Conservation (phyloP, 2,797 vertebrate species). For the Valencia hispanica region DNA sequence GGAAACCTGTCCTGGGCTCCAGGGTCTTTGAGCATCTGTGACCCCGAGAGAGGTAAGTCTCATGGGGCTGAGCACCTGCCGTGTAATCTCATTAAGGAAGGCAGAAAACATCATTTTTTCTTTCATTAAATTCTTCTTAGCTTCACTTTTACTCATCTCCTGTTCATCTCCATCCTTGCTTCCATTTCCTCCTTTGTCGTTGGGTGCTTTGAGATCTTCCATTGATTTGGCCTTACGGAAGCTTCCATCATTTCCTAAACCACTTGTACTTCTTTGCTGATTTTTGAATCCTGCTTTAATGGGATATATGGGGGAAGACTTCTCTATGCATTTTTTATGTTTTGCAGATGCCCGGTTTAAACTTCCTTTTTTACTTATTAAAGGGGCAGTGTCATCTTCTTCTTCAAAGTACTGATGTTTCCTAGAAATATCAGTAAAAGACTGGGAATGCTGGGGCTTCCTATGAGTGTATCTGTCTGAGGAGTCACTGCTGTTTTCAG, state of each 20-base stretch:
- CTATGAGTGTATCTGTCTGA: constrained; percentile 37
- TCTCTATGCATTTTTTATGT: constrained; percentile 34
- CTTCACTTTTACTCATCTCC: constrained; percentile 66
- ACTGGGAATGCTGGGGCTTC: constrained; percentile 75
- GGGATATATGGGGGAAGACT: constrained; percentile 26
- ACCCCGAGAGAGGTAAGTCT: constrained; percentile 85
- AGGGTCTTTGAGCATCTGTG: constrained; percentile 66
- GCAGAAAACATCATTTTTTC: constrained; percentile 86
- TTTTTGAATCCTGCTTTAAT: constrained; percentile 55
- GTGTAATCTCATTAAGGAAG: constrained; percentile 88
- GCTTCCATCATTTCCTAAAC: constrained; percentile 40
- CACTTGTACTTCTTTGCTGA: constrained; percentile 16
- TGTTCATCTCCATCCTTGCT: constrained; percentile 56
- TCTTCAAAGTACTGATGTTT: constrained; percentile 68
- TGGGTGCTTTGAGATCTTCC: constrained; percentile 74
- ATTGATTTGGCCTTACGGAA: constrained; percentile 84
- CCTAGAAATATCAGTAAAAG: constrained; percentile 80
- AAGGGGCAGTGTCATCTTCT: constrained; percentile 68
- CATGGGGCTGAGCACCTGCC: constrained; percentile 86
- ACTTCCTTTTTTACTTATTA: constrained; percentile 55
- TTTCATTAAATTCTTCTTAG: constrained; percentile 71
- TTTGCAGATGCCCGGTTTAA: constrained; percentile 41
- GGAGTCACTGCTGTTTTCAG: constrained; percentile 68
- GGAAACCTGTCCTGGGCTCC: constrained; percentile 52
- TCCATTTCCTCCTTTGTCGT: constrained; percentile 39